phyloP scores from a whole-genome alignment of 2,888 invertebrate genomes.

The Tipula vernalis region DNA sequence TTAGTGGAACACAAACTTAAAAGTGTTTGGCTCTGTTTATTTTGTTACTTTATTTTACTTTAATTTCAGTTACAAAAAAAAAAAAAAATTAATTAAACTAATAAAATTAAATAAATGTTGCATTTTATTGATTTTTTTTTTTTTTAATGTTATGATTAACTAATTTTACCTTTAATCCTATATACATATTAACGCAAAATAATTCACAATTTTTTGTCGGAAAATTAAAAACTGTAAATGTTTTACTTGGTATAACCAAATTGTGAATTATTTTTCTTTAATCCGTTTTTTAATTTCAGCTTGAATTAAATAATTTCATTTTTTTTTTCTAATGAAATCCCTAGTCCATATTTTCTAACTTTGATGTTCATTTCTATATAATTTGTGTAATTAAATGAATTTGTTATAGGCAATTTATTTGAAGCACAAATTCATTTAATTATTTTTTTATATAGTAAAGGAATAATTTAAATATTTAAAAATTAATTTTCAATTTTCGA shows the following conservation, averaged over 20 bases:
- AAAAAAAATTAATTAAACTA: not conserved
- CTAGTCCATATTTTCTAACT: not conserved
- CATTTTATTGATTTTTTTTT: not conserved
- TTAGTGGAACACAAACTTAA: not conserved
- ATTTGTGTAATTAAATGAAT: not conserved
- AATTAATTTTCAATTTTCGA: slow-evolving; percentile 4
- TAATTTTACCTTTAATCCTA: not conserved
- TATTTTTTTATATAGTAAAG: not conserved
- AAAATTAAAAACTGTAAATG: not conserved
- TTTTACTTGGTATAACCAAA: not conserved
- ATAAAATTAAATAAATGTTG: not conserved
- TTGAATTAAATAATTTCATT: not conserved
- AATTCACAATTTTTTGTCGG: not conserved
- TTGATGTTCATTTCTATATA: not conserved
- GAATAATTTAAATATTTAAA: not conserved
- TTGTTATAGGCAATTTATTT: not conserved
- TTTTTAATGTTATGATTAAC: not conserved
- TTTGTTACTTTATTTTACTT: not conserved
- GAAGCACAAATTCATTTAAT: not conserved
- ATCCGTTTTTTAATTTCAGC: not conserved
- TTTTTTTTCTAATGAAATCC: not conserved
- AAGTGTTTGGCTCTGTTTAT: not conserved
- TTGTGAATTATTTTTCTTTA: not conserved
- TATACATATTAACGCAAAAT: not conserved
- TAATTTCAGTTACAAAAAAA: not conserved